Base-by-base conservation (phyloP, 2,888 invertebrate genomes). In the Stenolophus ochropezus region DNA sequence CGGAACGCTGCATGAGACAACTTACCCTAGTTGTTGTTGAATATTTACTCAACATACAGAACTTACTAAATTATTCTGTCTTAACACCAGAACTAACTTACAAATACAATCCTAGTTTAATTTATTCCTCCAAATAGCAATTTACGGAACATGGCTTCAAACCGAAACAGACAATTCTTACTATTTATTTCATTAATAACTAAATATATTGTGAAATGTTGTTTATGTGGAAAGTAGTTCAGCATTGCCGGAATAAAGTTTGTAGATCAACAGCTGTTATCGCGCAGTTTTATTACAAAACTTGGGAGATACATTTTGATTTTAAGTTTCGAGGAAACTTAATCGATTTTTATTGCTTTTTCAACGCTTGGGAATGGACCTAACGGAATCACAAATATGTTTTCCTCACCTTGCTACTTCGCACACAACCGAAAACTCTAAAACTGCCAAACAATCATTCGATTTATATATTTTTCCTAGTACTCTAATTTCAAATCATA, bases 341-440 rank as follows among this genome's bases (percentile, higher is more conserved):
- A 75, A 75, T 75, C 75, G 75, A 75, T 75, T 75, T 75, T 75
- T 75, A 75, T 75, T 56, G 56, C 56, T 25, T 56, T 56, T 75
- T 56, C 75, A 75, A 51, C 25, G 75, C 56, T 56, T 75, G 21
- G 21, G 23, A 51, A 73, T 49, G 51, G 42, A 11, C 0, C 56
- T n/a, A 2, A 20, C 0, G 56, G 11, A 6, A 51, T 42, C 33
- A n/a, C n/a, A n/a, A n/a, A n/a, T n/a, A n/a, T n/a, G n/a, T n/a
- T n/a, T n/a, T n/a, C n/a, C n/a, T n/a, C n/a, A n/a, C n/a, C n/a
- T n/a, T n/a, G n/a, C n/a, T n/a, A n/a, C n/a, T n/a, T n/a, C n/a
- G n/a, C n/a, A n/a, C n/a, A n/a, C n/a, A n/a, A n/a, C n/a, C n/a
- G n/a, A n/a, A n/a, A n/a, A n/a, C n/a, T n/a, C n/a, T n/a, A n/a